phyloP scores from a whole-genome alignment of 2,888 invertebrate genomes.

The Metallyticus violacea region DNA sequence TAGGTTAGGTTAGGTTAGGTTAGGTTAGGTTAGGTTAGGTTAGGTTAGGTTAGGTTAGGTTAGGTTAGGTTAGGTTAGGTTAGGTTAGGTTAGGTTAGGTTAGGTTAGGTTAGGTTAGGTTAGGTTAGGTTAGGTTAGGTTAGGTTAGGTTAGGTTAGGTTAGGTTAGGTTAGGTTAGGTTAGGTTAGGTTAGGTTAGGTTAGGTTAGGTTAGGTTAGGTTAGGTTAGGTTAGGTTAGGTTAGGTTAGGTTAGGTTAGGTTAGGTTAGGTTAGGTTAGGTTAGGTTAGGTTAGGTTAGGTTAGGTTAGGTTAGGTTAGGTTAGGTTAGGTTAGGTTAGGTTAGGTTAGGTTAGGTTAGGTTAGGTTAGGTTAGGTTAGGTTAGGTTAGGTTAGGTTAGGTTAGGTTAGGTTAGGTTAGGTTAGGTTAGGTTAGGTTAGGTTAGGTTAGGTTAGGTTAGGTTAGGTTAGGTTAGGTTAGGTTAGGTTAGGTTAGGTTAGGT shows the following conservation, averaged over 20 bases:
- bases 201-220: too few species aligned
- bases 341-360: neutral
- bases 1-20: neutral
- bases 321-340: too few species aligned
- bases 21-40: neutral
- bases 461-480: neutral
- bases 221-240: neutral
- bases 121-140: neutral
- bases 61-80: neutral
- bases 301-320: neutral
- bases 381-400: neutral
- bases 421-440: neutral
- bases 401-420: neutral
- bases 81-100: slow-evolving; percentile 1
- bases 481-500: neutral
- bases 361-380: neutral
- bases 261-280: neutral
- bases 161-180: neutral
- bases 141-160: neutral
- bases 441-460: neutral
- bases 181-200: too few species aligned
- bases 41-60: neutral
- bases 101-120: neutral
- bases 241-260: neutral
- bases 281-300: too few species aligned